Evolutionary conservation across 2,113 vertebrate species (phyloP), one percentile per base, ranked within the genome.

Genomic region (Bubo bubo): DNA sequence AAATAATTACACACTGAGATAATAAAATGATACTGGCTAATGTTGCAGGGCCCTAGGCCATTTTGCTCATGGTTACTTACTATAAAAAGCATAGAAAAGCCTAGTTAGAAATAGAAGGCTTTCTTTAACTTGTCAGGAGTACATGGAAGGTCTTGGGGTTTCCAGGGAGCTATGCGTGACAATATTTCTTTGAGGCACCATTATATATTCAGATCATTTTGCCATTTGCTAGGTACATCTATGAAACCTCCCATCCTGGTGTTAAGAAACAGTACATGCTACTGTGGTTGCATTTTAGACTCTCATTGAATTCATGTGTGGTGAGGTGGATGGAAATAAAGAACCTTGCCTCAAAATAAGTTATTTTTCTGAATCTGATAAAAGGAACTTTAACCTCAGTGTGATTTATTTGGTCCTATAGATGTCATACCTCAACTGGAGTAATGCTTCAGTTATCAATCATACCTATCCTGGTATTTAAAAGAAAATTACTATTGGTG

Each of bases 1-100:
- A 80, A 95, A 88, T 97, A 96, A 96, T 96, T 96, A 64, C 94
- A 90, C 62, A 62, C 27, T n/a, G 94, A 89, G 63, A 95, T 3
- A 45, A 86, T 93, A 71, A 95, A 95, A 97, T 75, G 67, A 88
- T 96, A 81, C 66, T 92, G 74, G 87, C 62, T 97, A 81, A 96
- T 94, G 92, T 52, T 2, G 10, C 56, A 80, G 77, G 47, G 56
- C 95, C 55, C 21, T 53, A 60, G 95, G 97, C 82, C 23, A 3
- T 91, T 93, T 93, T 88, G 67, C 73, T 94, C 18, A 20, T 84
- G 71, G 91, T 91, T 94, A 59, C 80, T 95, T 91, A 82, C 91
- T 96, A 84, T 91, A 95, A 94, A 96, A 94, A 91, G 89, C 77
- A 63, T 55, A 52, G 81, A 86, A 89, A 79, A 90, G 22, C 50